These are phyloP conservation scores for Stenolophus ochropezus DNA, from an alignment of 2,888 invertebrate species.

Conservation along the genomic window DNA sequence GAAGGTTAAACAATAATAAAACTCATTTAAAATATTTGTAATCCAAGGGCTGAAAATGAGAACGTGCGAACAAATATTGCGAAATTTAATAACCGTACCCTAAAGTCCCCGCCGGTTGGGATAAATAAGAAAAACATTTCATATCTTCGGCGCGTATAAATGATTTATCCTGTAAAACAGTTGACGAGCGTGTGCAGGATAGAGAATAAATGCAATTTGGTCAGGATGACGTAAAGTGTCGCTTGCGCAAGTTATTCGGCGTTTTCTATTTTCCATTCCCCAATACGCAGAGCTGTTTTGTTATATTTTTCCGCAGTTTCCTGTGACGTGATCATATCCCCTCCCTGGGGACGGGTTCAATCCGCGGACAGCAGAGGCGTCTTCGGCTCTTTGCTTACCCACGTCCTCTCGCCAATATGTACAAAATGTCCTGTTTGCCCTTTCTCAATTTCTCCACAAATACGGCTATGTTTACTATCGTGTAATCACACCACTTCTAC, in stretches of 20 bases:
- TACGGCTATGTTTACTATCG: not conserved
- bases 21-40: too few species aligned
- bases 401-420: constrained; percentile 44
- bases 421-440: not conserved
- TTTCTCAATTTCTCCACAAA: constrained; percentile 7
- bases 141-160: constrained; percentile 2
- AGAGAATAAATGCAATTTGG: constrained; percentile 40
- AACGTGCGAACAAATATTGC: constrained; percentile 18
- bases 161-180: constrained; percentile 33
- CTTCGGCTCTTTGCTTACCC: constrained; percentile 17
- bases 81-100: constrained; percentile 31
- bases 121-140: constrained; percentile 37
- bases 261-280: constrained; percentile 60
- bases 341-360: constrained; percentile 47
- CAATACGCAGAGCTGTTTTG: constrained; percentile 60
- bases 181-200: constrained; percentile 16
- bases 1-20: too few species aligned
- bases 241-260: constrained; percentile 51
- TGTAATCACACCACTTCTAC: not conserved
- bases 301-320: constrained; percentile 60
- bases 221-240: constrained; percentile 52
- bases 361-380: not conserved
- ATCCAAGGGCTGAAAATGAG: not conserved
- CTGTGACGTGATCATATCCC: constrained; percentile 59
- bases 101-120: not conserved